These are phyloP conservation scores for Vulpes vulpes DNA, from an alignment of 2,113 vertebrate genomes.

Conservation along the genomic window DNA sequence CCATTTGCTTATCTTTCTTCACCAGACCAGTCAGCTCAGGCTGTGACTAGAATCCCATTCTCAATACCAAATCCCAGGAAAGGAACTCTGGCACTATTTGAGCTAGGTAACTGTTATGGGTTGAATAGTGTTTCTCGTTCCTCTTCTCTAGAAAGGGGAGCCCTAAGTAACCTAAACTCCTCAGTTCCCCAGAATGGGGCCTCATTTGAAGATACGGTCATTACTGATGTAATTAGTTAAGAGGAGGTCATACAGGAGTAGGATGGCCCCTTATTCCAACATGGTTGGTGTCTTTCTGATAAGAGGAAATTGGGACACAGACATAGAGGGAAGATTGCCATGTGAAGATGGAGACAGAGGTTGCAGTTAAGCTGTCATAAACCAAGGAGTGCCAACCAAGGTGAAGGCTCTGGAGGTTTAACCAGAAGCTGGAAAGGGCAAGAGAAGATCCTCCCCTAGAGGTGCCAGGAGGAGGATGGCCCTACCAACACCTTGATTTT, in stretches of 20 bases:
- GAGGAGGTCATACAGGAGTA: neutral
- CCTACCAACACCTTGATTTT: neutral
- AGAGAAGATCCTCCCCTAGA: neutral
- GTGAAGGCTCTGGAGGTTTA: neutral
- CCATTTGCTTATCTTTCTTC: neutral
- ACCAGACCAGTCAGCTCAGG: neutral
- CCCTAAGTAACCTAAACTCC: neutral
- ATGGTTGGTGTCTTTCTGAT: neutral
- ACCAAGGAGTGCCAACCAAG: neutral
- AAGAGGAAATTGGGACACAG: neutral
- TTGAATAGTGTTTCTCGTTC: neutral
- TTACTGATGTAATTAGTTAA: neutral
- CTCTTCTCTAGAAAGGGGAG: neutral
- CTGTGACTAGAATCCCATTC: slow-evolving; percentile 22
- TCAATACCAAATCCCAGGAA: slow-evolving; percentile 13
- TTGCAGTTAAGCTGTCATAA: neutral
- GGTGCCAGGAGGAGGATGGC: neutral
- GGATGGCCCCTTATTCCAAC: neutral
- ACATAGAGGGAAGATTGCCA: neutral
- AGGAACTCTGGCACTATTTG: neutral
- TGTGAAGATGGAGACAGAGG: neutral
- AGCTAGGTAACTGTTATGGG: neutral
- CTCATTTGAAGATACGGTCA: slow-evolving; percentile 19
- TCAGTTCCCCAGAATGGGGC: neutral
- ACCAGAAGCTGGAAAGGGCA: neutral